Percentiles rank a stretch among this genome's conserved stretches.
phyloP scores from a whole-genome alignment of 2,888 invertebrate genomes.

The Spialia ferax region DNA sequence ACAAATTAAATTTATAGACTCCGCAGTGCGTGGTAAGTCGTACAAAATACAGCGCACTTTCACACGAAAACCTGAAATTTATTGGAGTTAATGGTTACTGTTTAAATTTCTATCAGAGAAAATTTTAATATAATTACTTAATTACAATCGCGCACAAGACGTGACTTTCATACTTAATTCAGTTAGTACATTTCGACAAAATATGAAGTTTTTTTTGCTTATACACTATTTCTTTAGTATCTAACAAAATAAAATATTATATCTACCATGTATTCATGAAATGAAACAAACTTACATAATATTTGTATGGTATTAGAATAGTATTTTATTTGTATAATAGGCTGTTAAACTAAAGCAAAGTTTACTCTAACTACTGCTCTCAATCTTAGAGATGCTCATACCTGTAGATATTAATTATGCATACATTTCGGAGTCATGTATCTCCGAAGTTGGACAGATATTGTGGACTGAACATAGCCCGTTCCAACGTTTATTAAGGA shows the following conservation, averaged over 20 bases:
- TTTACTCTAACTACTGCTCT: neutral
- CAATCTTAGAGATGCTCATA: neutral
- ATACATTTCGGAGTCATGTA: constrained; percentile 33
- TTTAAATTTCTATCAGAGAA: neutral
- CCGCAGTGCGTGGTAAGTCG: neutral
- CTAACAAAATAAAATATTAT: too few relatives aligned
- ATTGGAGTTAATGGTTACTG: constrained; percentile 1
- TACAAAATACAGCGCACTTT: neutral
- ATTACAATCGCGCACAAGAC: neutral
- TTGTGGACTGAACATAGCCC: constrained; percentile 44
- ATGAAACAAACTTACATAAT: too few relatives aligned
- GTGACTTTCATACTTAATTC: neutral
- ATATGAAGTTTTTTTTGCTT: too few relatives aligned
- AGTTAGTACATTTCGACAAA: too few relatives aligned
- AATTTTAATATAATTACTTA: neutral
- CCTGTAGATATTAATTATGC: constrained; percentile 6
- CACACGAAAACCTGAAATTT: neutral
- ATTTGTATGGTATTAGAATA: too few relatives aligned
- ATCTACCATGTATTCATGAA: too few relatives aligned
- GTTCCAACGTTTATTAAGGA: constrained; percentile 47
- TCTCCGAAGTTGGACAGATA: constrained; percentile 44
- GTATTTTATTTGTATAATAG: neutral
- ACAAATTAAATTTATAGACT: constrained; percentile 1
- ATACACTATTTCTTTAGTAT: neutral
- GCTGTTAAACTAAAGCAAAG: neutral